Conservation (phyloP, 2,113 vertebrate genomes). For the Coturnix japonica region DNA sequence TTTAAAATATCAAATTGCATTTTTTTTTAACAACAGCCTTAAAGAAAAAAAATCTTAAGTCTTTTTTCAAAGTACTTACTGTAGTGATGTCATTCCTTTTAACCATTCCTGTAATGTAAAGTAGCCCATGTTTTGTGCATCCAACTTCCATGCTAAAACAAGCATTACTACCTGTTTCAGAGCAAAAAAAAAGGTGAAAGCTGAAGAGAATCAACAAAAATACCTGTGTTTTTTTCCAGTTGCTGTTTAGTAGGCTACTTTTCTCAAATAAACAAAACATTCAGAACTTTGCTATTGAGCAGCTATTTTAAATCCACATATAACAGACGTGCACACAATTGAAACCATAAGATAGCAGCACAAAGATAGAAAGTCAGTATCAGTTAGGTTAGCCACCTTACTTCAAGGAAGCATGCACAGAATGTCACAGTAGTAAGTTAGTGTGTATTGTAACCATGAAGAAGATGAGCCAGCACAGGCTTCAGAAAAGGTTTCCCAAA, state of each 20-base stretch:
- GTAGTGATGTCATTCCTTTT: slow-evolving; percentile 96
- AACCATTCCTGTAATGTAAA: slow-evolving; percentile 99
- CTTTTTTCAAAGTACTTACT: slow-evolving; percentile 83
- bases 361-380: not conserved
- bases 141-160: slow-evolving; percentile 97
- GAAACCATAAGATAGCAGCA: not conserved
- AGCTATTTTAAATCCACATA: not conserved
- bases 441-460: not conserved
- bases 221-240: not conserved
- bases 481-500: not conserved
- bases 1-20: not conserved
- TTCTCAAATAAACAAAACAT: not conserved
- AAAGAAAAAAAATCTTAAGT: not conserved
- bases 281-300: not conserved
- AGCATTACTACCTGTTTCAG: slow-evolving; percentile 96
- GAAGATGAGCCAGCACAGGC: not conserved
- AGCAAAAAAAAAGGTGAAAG: not conserved
- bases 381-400: not conserved
- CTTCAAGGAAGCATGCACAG: not conserved
- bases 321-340: not conserved
- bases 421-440: not conserved
- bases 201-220: not conserved
- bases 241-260: not conserved
- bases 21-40: not conserved
- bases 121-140: slow-evolving; percentile 99